Conservation (phyloP, 1,140 invertebrate genomes). For the Berghia stephanieae region DNA sequence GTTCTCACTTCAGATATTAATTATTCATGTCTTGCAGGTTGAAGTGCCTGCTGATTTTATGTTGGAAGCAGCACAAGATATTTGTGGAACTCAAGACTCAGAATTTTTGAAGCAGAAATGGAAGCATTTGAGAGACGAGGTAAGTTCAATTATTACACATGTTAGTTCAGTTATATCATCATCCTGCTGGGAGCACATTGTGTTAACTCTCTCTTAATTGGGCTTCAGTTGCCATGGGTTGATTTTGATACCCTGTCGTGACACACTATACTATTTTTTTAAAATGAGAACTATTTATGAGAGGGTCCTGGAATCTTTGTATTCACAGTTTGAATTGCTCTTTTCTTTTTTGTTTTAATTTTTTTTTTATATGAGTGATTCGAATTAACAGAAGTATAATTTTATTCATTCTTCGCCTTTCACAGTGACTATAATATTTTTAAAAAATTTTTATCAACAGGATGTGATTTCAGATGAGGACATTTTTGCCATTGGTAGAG, state of each 20-base stretch:
- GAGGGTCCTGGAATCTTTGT: too few species aligned
- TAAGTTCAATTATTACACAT: neutral
- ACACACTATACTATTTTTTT: too few species aligned
- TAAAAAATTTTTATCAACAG: neutral
- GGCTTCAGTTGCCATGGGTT: too few species aligned
- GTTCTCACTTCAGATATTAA: neutral
- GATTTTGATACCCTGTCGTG: too few species aligned
- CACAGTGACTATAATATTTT: neutral
- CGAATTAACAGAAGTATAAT: neutral
- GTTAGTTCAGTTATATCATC: too few species aligned
- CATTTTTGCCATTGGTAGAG: conserved; percentile 47
- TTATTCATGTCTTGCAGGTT: conserved; percentile 34
- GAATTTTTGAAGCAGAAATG: neutral
- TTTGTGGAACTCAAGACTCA: neutral
- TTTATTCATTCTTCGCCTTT: neutral
- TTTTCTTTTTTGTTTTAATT: too few species aligned
- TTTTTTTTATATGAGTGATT: neutral
- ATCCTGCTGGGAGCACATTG: too few species aligned
- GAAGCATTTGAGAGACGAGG: neutral
- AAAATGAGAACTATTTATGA: neutral
- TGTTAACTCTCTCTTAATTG: neutral
- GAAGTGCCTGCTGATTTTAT: conserved; percentile 43
- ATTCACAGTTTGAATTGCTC: too few species aligned
- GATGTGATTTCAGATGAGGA: conserved; percentile 46
- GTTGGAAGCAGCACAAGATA: conserved; percentile 34